Conservation (phyloP, 2,888 invertebrate species). For the Acleris laterana region DNA sequence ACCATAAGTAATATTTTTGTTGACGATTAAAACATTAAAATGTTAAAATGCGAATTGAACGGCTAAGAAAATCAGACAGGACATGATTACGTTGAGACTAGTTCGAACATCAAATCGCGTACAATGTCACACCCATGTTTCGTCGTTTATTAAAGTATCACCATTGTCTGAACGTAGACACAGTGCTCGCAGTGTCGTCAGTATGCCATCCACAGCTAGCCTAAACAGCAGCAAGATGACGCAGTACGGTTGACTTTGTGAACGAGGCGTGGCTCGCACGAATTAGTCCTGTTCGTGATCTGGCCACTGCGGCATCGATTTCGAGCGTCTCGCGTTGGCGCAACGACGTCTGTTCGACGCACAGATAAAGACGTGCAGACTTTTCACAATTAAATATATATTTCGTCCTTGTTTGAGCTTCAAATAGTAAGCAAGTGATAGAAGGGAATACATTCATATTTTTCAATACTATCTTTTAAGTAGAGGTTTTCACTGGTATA, state of each 20-base stretch:
- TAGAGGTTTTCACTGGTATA: too few relatives aligned
- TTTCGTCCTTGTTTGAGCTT: not conserved
- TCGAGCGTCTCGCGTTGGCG: constrained; percentile 21
- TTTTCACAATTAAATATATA: not conserved
- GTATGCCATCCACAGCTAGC: not conserved
- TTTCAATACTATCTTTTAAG: too few relatives aligned
- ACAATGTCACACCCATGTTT: not conserved
- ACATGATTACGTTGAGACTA: not conserved
- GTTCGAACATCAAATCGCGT: not conserved
- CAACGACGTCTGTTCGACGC: constrained; percentile 4
- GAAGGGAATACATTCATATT: not conserved
- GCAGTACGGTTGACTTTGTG: not conserved
- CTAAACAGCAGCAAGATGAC: not conserved
- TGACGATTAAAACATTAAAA: too few relatives aligned
- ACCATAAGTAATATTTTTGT: too few relatives aligned
- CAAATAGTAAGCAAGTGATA: not conserved
- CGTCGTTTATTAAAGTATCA: constrained; percentile 1
- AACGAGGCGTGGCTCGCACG: constrained; percentile 4
- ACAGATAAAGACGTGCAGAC: constrained; percentile 13
- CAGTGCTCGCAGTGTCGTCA: not conserved
- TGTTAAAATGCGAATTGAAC: too few relatives aligned
- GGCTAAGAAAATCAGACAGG: too few relatives aligned
- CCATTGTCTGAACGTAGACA: not conserved
- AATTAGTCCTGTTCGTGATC: constrained; percentile 5
- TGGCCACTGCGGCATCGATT: constrained; percentile 18